A percentile compares a stretch with the other conserved stretches of the same genome.
Conservation (phyloP, 2,888 invertebrate genomes). For the Agriopis marginaria region DNA sequence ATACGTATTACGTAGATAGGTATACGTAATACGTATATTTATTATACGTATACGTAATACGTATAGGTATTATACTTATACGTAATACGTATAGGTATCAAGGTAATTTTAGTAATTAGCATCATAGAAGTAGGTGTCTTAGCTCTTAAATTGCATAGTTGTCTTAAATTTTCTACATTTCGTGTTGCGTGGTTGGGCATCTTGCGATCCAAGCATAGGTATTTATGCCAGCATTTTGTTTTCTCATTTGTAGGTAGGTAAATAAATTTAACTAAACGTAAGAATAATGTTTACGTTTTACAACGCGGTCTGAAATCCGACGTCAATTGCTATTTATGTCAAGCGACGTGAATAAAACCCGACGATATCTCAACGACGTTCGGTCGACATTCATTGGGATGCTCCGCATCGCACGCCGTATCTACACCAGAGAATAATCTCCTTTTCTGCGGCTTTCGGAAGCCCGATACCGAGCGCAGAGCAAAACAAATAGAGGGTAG, state of each 20-base stretch:
- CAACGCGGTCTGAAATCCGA: constrained; percentile 43
- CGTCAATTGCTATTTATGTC: constrained; percentile 61
- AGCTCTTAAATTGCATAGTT: no score
- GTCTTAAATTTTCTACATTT: no score
- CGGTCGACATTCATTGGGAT: constrained; percentile 68
- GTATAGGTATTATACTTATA: no score
- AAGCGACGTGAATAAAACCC: constrained; percentile 63
- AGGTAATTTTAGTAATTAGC: no score
- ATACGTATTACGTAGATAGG: no score
- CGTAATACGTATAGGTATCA: no score
- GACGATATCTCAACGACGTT: constrained; percentile 63
- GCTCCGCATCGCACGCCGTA: constrained; percentile 67
- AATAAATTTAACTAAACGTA: background rate
- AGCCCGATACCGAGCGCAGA: constrained; percentile 64
- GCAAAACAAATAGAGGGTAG: constrained; percentile 77
- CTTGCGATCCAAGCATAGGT: no score
- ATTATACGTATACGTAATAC: no score
- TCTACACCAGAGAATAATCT: constrained; percentile 75
- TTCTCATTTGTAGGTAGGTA: background rate
- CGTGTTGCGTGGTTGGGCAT: no score
- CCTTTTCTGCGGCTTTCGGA: constrained; percentile 73
- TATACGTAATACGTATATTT: no score
- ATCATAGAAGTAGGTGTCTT: no score
- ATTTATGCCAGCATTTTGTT: no score
- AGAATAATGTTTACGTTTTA: constrained; percentile 47